Evolutionary conservation across 2,113 vertebrate species (phyloP).

Genomic region (Neolamprologus ventralis): DNA sequence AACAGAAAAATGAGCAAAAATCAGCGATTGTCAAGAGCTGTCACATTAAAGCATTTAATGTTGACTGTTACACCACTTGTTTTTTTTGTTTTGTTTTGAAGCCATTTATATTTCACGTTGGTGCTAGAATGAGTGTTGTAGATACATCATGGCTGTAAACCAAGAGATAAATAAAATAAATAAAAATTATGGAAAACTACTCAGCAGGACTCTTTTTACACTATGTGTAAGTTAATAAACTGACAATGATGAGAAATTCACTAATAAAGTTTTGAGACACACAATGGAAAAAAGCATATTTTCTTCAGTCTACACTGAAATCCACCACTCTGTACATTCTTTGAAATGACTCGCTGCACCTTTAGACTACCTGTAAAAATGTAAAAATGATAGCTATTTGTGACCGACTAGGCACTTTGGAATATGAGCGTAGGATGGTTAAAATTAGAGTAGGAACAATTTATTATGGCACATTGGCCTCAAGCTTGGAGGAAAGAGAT

Average conservation of each 20-base stretch:
- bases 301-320: neutral
- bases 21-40: conserved; percentile 52
- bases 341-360: neutral
- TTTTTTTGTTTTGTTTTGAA: neutral
- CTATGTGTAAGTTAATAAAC: neutral
- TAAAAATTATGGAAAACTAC: neutral
- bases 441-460: neutral
- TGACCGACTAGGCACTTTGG: conserved; percentile 66
- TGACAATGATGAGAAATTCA: neutral
- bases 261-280: neutral
- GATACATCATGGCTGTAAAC: neutral
- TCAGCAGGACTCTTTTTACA: neutral
- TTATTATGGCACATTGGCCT: neutral
- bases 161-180: neutral
- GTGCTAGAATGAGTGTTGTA: neutral
- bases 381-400: conserved; percentile 15
- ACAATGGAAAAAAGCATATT: neutral
- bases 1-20: neutral
- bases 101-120: neutral
- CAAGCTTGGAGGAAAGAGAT: neutral
- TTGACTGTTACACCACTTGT: neutral
- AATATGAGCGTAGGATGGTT: conserved; percentile 8
- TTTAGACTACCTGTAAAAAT: conserved; percentile 1
- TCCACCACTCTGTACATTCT: conserved; percentile 21
- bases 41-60: conserved; percentile 43